Evolutionary conservation across 64 coral and sea anemone genomes (phyloP).

Genomic region (Pocillopora verrucosa): DNA sequence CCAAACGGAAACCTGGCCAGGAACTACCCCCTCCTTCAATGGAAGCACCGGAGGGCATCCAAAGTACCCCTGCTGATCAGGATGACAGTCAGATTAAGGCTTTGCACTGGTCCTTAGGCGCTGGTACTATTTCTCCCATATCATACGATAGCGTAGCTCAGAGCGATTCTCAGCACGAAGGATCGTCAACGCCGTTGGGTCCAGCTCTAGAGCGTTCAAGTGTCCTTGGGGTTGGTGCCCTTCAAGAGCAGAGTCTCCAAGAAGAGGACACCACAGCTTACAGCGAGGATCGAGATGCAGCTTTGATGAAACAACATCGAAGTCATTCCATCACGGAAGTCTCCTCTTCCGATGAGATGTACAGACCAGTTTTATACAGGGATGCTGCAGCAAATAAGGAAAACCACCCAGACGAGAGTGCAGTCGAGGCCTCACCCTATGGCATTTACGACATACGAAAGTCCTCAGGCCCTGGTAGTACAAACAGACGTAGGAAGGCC

Average conservation of each 20-base stretch:
- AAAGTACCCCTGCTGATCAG: neutral
- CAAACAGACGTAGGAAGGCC: constrained; percentile 84
- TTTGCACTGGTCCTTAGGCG: constrained; percentile 56
- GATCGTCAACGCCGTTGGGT: neutral
- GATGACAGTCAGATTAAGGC: constrained; percentile 36
- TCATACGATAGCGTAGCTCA: constrained; percentile 21
- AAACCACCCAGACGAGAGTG: constrained; percentile 30
- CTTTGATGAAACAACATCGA: neutral
- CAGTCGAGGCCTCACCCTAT: constrained; percentile 13
- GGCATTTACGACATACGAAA: constrained; percentile 91
- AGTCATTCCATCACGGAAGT: constrained; percentile 33
- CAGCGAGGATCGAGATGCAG: constrained; percentile 7
- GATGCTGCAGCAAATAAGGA: constrained; percentile 17
- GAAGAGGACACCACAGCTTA: neutral
- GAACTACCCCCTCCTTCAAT: neutral
- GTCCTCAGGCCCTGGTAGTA: constrained; percentile 98
- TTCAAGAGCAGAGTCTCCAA: constrained; percentile 67
- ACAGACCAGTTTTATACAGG: constrained; percentile 46
- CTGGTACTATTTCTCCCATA: constrained; percentile 52
- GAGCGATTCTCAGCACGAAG: constrained; percentile 14
- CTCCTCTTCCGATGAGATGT: constrained; percentile 70
- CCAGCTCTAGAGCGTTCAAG: constrained; percentile 17
- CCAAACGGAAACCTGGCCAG: neutral
- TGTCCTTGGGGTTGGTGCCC: neutral
- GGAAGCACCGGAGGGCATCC: neutral